A percentile compares a stretch with the other conserved stretches of the same genome.
phyloP scores from a whole-genome alignment of 2,797 vertebrate genomes.

The Neosalanx taihuensis region DNA sequence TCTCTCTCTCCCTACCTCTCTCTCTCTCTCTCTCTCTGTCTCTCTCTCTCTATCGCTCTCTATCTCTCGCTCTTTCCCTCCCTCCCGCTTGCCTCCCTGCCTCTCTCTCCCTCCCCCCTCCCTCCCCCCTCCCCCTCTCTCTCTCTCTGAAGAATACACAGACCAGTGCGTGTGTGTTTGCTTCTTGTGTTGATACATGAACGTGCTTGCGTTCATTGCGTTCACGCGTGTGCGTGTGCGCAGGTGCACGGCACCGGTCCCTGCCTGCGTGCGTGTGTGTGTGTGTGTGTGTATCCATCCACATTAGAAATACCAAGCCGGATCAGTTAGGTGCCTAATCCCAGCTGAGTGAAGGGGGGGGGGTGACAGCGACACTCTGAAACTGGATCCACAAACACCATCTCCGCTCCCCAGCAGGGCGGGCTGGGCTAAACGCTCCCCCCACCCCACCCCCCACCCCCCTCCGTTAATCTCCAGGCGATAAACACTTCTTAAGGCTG shows the following conservation, averaged over 20 bases:
- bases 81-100: no score
- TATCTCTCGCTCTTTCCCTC: no score
- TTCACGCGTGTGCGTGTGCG: not conserved
- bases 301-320: constrained; percentile 1
- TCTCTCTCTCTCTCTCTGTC: no score
- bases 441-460: constrained; percentile 50
- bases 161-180: not conserved
- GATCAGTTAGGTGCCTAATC: constrained; percentile 10
- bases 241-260: not conserved
- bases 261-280: not conserved
- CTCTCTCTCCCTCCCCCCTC: no score
- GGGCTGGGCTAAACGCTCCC: constrained; percentile 38
- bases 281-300: not conserved
- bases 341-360: not conserved
- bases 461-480: constrained; percentile 51
- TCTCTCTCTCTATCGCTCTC: no score
- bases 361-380: constrained; percentile 9
- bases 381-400: constrained; percentile 49
- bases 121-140: no score
- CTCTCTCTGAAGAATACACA: not conserved
- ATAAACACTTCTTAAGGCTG: constrained; percentile 51
- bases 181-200: not conserved
- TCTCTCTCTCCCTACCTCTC: no score
- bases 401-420: constrained; percentile 46
- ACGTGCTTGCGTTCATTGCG: not conserved